A percentile compares a stretch with the other conserved stretches of the same genome.
These are phyloP conservation scores for Antrozous pallidus DNA, from an alignment of 2,797 vertebrate genomes.

Conservation along the genomic window DNA sequence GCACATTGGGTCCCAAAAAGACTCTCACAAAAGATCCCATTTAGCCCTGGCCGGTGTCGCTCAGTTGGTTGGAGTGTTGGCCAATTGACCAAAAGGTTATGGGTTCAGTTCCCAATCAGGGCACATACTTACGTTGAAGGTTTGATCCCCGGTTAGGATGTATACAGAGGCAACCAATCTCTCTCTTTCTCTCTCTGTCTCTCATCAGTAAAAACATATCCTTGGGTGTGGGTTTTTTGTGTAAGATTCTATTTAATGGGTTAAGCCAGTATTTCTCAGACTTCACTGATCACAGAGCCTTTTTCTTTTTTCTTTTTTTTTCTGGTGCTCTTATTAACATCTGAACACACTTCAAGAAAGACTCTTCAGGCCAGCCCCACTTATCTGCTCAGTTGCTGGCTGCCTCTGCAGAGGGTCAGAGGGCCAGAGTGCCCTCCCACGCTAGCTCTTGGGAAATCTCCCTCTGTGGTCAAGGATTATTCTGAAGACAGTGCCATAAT, in stretches of 20 bases:
- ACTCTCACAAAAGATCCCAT: not conserved
- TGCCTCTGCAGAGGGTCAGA: not conserved
- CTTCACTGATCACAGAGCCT: not conserved
- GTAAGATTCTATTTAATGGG: not conserved
- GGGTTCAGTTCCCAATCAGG: not conserved
- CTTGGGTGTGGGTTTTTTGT: not conserved
- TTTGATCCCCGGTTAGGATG: too few species aligned
- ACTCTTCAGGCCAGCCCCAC: not conserved
- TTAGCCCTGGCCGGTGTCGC: not conserved
- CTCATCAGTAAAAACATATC: not conserved
- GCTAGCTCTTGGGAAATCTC: not conserved
- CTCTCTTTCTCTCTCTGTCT: too few species aligned
- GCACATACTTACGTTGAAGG: not conserved
- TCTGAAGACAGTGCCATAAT: not conserved
- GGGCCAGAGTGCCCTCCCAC: not conserved
- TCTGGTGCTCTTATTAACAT: not conserved
- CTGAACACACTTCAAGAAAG: not conserved
- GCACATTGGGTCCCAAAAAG: not conserved
- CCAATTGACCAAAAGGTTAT: not conserved
- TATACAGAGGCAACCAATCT: too few species aligned
- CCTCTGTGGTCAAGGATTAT: not conserved
- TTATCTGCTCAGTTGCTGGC: not conserved
- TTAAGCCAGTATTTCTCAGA: not conserved
- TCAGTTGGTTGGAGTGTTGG: not conserved
- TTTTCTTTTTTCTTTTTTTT: not conserved